Evolutionary conservation across 2,888 invertebrate species (phyloP), one percentile per base, ranked within the genome.

Genomic region (Steinernema scapterisci): DNA sequence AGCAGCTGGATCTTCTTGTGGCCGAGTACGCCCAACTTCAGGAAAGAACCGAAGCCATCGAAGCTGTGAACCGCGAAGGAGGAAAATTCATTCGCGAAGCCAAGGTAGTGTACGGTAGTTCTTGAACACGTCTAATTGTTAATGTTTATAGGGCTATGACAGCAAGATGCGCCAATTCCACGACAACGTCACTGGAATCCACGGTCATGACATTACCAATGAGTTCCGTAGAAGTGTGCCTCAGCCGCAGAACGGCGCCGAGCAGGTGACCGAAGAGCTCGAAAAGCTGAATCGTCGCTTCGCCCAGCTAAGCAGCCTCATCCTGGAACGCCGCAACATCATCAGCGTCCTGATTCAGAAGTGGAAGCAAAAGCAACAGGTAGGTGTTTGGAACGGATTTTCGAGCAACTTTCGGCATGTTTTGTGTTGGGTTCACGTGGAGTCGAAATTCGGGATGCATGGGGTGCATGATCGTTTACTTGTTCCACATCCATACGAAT

Each of bases 51-150:
- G 93, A 94, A 86, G 93, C 93, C 89, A 94, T 99, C 88, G 97
- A 97, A 89, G 93, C 93, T 88, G 94, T 96, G 88, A 97, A 97
- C 91, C 91, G 93, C 85, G 94, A 94, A 87, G 97, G 97, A 87
- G 96, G 95, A 85, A 92, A 94, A 89, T 94, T 93, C 90, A 95
- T 97, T 88, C 92, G 95, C 81, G 97, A 97, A 91, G 96, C 96
- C 87, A 96, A 96, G 95, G 96, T 97, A 93, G 19, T 52, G 51
- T 21, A n/a, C 31, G 38, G 38, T 38, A 16, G 21, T 21, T 74
- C 43, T 23, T 27, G 2, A 38, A 2, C 16, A 3, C 6, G 54
- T 27, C 43, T 54, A 71, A 73, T 7, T 72, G 38, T 23, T 19
- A 19, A 6, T 43, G 2, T 13, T 31, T 80, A 48, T 92, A 94